Evolutionary conservation across 2,888 invertebrate species (phyloP).

Genomic region (Drosophila algonquin): DNA sequence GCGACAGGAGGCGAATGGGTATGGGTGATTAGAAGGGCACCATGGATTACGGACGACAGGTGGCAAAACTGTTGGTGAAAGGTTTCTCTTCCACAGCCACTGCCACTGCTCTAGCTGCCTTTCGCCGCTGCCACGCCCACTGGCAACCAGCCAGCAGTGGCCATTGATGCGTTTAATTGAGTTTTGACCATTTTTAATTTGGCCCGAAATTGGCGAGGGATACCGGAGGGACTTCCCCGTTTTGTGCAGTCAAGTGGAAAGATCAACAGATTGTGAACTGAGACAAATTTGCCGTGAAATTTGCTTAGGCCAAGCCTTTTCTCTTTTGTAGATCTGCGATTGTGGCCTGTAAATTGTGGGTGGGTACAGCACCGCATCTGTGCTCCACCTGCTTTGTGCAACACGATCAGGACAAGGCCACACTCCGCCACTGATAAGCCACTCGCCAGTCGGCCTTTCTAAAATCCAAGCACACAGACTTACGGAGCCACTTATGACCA

Average conservation of each 20-base stretch:
- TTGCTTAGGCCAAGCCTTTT: slow-evolving; percentile 20
- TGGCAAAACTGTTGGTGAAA: neutral
- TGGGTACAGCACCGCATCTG: neutral
- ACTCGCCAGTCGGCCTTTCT: slow-evolving; percentile 56
- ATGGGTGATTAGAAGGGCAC: neutral
- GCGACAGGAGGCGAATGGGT: neutral
- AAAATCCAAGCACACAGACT: slow-evolving; percentile 43
- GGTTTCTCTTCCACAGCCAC: slow-evolving; percentile 48
- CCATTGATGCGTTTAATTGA: slow-evolving; percentile 70
- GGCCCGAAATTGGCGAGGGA: slow-evolving; percentile 17
- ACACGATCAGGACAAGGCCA: slow-evolving; percentile 47
- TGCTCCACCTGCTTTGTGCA: slow-evolving; percentile 32
- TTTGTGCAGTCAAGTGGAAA: slow-evolving; percentile 17
- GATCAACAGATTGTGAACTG: slow-evolving; percentile 3
- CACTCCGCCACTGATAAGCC: slow-evolving; percentile 32
- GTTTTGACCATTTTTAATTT: slow-evolving; percentile 44
- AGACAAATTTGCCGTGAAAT: slow-evolving; percentile 37
- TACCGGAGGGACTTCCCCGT: neutral
- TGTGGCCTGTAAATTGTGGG: neutral
- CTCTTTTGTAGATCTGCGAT: neutral
- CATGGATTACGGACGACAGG: neutral
- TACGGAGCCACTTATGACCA: slow-evolving; percentile 50
- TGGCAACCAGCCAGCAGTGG: slow-evolving; percentile 14
- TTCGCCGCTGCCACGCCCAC: slow-evolving; percentile 66
- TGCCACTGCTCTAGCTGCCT: slow-evolving; percentile 44